Evolutionary conservation across 2,113 vertebrate species (phyloP).

Genomic region (Misgurnus mizolepis): DNA sequence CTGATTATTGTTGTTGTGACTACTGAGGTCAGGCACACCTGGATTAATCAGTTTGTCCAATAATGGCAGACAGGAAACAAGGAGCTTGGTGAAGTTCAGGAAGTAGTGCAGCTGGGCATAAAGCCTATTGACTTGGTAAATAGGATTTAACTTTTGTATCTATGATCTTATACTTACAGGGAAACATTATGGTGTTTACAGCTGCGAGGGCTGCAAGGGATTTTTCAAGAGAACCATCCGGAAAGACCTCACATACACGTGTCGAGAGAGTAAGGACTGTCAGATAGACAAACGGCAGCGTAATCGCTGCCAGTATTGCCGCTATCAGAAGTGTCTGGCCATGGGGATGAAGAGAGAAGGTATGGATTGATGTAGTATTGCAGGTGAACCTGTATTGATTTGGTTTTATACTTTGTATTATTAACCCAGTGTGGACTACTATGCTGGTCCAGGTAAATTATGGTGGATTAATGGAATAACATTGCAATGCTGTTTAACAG

Average conservation of each 20-base stretch:
- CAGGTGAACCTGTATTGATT: background rate
- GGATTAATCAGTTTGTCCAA: too few relatives aligned
- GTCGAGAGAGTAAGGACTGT: conserved; percentile 81
- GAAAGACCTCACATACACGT: conserved; percentile 81
- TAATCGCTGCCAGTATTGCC: conserved; percentile 83
- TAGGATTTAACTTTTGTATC: background rate
- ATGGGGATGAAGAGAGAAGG: conserved; percentile 86
- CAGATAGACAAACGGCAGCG: conserved; percentile 82
- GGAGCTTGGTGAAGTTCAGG: too few relatives aligned
- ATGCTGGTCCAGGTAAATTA: too few relatives aligned
- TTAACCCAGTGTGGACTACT: too few relatives aligned
- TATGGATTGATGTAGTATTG: conserved; percentile 37
- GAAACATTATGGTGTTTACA: conserved; percentile 83
- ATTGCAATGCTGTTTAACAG: too few relatives aligned
- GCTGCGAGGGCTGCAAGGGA: conserved; percentile 83
- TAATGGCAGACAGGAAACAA: too few relatives aligned
- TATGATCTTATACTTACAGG: conserved; percentile 59
- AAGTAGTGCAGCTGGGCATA: too few relatives aligned
- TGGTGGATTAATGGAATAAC: too few relatives aligned
- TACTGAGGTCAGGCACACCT: too few relatives aligned
- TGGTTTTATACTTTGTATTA: too few relatives aligned
- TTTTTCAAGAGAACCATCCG: conserved; percentile 82
- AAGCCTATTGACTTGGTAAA: background rate
- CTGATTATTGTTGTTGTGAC: too few relatives aligned
- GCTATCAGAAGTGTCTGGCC: conserved; percentile 83